phyloP scores from a whole-genome alignment of 2,113 vertebrate species.

The Macquaria australasica region DNA sequence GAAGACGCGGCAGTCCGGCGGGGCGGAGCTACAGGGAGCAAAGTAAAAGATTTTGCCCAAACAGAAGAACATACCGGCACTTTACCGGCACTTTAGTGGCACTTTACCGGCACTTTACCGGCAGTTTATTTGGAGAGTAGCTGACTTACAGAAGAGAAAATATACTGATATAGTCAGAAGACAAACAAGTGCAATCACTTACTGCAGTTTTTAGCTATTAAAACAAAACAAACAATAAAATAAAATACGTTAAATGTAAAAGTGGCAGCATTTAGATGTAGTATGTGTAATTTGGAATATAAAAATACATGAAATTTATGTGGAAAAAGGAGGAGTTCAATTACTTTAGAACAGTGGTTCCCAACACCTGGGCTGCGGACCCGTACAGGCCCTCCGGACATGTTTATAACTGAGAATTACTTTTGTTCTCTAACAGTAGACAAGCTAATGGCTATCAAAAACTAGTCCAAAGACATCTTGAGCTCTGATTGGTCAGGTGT shows the following conservation, averaged over 20 bases:
- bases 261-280: too few relatives aligned
- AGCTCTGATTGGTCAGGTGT: too few relatives aligned
- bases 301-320: not conserved
- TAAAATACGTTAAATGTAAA: too few relatives aligned
- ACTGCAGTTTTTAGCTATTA: too few relatives aligned
- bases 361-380: not conserved
- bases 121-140: too few relatives aligned
- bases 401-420: too few relatives aligned
- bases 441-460: too few relatives aligned
- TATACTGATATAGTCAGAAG: not conserved
- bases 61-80: not conserved
- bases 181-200: not conserved
- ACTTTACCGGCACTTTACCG: too few relatives aligned
- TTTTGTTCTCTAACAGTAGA: too few relatives aligned
- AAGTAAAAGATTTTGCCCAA: not conserved
- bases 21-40: constrained; percentile 55
- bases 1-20: constrained; percentile 9
- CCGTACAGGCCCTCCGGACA: not conserved
- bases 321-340: not conserved
- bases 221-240: too few relatives aligned
- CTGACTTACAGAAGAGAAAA: not conserved
- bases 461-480: too few relatives aligned
- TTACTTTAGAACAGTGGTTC: not conserved
- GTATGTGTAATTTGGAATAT: too few relatives aligned
- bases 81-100: not conserved